These are phyloP conservation scores for Trissolcus brochymenae DNA, from an alignment of 2,888 invertebrate genomes.

Conservation along the genomic window DNA sequence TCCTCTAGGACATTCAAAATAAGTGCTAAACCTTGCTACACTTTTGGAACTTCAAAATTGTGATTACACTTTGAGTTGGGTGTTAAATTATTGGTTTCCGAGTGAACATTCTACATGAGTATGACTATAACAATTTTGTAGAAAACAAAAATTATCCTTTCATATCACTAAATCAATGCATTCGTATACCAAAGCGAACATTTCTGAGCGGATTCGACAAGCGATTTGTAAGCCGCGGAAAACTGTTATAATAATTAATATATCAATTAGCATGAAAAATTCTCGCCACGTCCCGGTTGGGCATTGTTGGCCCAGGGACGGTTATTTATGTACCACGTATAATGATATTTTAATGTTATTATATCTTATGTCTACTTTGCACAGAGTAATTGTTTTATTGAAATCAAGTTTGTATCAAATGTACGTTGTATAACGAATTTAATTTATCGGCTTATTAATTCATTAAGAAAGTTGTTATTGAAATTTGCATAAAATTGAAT, in stretches of 20 bases:
- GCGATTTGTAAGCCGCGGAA: constrained; percentile 26
- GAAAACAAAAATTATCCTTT: constrained; percentile 12
- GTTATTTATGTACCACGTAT: constrained; percentile 36
- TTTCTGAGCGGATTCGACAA: constrained; percentile 40
- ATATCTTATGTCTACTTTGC: constrained; percentile 42
- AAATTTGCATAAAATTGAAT: too few species aligned
- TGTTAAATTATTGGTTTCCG: too few species aligned
- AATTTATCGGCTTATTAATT: constrained; percentile 35
- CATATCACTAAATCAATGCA: constrained; percentile 52
- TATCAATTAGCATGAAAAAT: constrained; percentile 28
- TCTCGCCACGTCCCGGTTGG: constrained; percentile 21
- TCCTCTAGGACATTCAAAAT: too few species aligned
- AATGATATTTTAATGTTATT: constrained; percentile 29
- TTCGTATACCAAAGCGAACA: constrained; percentile 55
- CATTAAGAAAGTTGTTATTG: too few species aligned
- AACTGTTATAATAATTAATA: constrained; percentile 36
- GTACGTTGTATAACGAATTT: constrained; percentile 7
- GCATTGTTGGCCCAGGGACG: constrained; percentile 18
- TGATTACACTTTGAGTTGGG: too few species aligned
- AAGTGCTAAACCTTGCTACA: too few species aligned
- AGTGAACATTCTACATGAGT: constrained; percentile 30
- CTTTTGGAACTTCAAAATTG: too few species aligned
- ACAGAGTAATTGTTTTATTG: constrained; percentile 33
- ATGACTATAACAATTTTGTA: neutral
- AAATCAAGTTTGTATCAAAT: constrained; percentile 16